Base-by-base conservation (phyloP, 2,888 invertebrate species). In the Bombylius discolor region DNA sequence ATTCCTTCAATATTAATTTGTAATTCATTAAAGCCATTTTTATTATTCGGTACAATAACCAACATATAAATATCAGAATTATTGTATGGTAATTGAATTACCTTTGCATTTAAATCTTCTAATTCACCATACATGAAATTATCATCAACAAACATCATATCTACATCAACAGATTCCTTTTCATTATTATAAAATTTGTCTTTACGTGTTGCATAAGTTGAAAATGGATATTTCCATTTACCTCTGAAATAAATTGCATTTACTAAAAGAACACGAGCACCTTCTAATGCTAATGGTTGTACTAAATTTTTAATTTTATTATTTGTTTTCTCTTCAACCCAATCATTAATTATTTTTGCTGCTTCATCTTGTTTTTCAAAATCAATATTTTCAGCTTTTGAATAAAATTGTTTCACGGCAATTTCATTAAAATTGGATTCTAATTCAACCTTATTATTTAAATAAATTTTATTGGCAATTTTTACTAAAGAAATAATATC, bases 241-340 rank as follows among this genome's bases (percentile, higher is more conserved):
- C 88, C 87, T 75, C 90, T 90, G 74, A 93, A 92, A 70, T 91
- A 88, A 32, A 92, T 80, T 4, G 91, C 91, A 68, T 90, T 92
- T 2, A 89, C 79, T 13, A 92, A 78, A 4, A 92, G 84, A 60
- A 90, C 68, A 39, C 82, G 76, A 3, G 88, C 87, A 0, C 56
- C 32, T 65, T 72, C 63, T 9, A 90, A 64, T 64, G 76, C 74
- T 58, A 75, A 80, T 1, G 80, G 34, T 0, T 76, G 65, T 49
- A 96, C 74, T 5, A 96, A 76, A 64, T 91, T 77, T 64, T 84
- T 83, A 60, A 97, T 95, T 67, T 85, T 87, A n/a, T 85, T 73
- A 54, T 88, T 84, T 0, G 96, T 96, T 66, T 87, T 81, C 7
- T 79, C 70, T 66, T 84, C 83, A 53, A 84, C 90, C 91, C 93